phyloP scores from a whole-genome alignment of 2,797 vertebrate species.

The Cuniculus paca region DNA sequence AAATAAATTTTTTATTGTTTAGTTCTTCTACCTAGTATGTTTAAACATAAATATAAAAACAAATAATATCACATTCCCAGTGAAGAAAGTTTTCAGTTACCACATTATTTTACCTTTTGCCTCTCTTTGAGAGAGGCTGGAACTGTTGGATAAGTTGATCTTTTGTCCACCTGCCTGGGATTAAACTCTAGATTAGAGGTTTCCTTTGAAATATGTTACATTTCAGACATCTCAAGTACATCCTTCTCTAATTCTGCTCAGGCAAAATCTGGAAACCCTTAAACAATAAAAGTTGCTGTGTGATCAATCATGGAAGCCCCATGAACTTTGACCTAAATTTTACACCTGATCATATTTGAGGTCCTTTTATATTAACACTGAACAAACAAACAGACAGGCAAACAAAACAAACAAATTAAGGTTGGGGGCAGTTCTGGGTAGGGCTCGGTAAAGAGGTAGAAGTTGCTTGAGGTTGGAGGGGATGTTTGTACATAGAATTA shows the following conservation, averaged over 20 bases:
- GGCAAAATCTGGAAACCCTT: not conserved
- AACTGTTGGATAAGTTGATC: not conserved
- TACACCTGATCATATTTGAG: not conserved
- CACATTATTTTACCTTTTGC: not conserved
- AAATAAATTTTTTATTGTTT: conserved; percentile 43
- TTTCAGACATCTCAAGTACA: not conserved
- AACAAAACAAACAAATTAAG: not conserved
- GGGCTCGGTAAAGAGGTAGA: not conserved
- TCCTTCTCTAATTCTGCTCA: not conserved
- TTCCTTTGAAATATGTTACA: conserved; percentile 50
- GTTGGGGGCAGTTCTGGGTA: not conserved
- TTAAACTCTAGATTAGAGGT: not conserved
- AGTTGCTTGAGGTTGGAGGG: not conserved
- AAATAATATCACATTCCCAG: not conserved
- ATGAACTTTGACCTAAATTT: not conserved
- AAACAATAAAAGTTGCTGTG: not conserved
- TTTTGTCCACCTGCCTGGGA: not conserved
- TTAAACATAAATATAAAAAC: conserved; percentile 6
- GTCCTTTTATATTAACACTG: conserved; percentile 1
- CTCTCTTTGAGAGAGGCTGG: not conserved
- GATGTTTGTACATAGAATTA: not conserved
- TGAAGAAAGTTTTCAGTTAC: not conserved
- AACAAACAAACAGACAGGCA: not conserved
- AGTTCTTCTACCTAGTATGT: not conserved
- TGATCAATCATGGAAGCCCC: not conserved